Evolutionary conservation across 2,888 invertebrate species (phyloP).

Genomic region (Thalpophila matura): DNA sequence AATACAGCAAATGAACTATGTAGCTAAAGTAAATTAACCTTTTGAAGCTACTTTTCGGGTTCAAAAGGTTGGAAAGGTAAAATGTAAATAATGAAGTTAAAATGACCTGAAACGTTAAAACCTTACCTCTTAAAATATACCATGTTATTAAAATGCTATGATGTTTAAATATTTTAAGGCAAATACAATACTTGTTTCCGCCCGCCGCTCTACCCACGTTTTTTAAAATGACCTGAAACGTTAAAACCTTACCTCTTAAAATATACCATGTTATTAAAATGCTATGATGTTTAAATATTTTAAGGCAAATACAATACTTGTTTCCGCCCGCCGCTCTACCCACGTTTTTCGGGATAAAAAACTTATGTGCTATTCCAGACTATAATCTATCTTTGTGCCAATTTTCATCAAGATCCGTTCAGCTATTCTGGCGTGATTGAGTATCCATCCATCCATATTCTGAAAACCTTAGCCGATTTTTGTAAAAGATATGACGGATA

Average conservation of each 20-base stretch:
- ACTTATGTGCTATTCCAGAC: no score
- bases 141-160: slow-evolving; percentile 3
- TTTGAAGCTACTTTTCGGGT: slow-evolving; percentile 17
- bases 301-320: background rate
- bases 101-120: slow-evolving; percentile 47
- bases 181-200: background rate
- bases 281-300: background rate
- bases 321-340: no score
- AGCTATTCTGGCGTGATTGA: no score
- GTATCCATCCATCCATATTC: no score
- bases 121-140: slow-evolving; percentile 25
- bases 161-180: background rate
- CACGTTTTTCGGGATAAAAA: no score
- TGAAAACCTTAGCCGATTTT: no score
- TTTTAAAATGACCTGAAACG: slow-evolving; percentile 48
- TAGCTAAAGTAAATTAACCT: slow-evolving; percentile 44
- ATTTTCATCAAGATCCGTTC: no score
- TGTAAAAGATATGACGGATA: no score
- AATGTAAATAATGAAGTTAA: slow-evolving; percentile 58
- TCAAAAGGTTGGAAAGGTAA: slow-evolving; percentile 44
- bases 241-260: slow-evolving; percentile 36
- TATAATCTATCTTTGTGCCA: no score
- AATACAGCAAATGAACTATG: slow-evolving; percentile 14
- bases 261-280: slow-evolving; percentile 7
- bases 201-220: no score